Conservation (phyloP, 2,113 vertebrate genomes). For the Alligator sinensis region DNA sequence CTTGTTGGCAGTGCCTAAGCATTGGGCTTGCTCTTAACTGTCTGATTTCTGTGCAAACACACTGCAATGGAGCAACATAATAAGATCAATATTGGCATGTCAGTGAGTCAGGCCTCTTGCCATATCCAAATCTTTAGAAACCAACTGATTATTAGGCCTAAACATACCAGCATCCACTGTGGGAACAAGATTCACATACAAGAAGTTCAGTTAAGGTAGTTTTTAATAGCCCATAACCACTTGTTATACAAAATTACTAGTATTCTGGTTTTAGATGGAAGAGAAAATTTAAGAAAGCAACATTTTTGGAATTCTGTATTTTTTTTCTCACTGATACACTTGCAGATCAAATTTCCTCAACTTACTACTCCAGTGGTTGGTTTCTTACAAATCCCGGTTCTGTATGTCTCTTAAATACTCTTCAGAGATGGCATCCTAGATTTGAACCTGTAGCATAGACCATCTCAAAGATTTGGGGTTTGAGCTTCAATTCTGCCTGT, state of each 20-base stretch:
- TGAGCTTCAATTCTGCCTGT: not conserved
- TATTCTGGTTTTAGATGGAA: not conserved
- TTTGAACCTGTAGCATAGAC: not conserved
- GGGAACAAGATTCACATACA: not conserved
- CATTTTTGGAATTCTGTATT: not conserved
- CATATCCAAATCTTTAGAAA: not conserved
- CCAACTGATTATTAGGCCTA: not conserved
- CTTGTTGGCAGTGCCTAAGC: too few species aligned
- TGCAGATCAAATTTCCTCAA: not conserved
- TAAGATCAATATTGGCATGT: not conserved
- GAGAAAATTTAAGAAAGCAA: not conserved
- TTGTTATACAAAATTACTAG: not conserved
- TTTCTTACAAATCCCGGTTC: not conserved
- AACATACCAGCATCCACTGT: not conserved
- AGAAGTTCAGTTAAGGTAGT: not conserved
- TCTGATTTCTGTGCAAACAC: not conserved
- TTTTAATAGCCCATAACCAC: not conserved
- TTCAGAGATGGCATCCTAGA: not conserved
- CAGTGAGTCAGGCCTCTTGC: not conserved
- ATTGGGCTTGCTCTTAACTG: too few species aligned
- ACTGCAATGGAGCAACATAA: not conserved
- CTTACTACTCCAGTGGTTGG: not conserved
- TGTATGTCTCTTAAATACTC: not conserved
- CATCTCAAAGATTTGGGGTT: not conserved
- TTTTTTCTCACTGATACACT: not conserved